Conservation (phyloP, 2,113 vertebrate genomes). For the Morone chrysops region DNA sequence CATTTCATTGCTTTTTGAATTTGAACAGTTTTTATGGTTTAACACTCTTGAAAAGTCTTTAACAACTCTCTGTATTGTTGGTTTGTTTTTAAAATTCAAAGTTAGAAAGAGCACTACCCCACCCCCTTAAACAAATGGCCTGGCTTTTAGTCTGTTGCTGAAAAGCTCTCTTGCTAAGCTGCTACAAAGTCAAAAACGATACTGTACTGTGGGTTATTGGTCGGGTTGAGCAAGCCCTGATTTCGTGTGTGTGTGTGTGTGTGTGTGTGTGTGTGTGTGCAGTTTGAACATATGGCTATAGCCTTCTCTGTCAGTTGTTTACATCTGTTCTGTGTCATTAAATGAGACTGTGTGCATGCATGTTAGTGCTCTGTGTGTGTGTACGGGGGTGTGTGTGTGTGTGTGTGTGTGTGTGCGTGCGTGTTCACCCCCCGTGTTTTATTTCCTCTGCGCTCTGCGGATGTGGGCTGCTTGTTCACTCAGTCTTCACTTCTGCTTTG, state of each 20-base stretch:
- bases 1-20: neutral
- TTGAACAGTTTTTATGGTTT: neutral
- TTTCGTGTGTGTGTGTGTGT: conserved; percentile 10
- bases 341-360: conserved; percentile 11
- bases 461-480: conserved; percentile 70
- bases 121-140: neutral
- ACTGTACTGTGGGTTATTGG: neutral
- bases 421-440: neutral
- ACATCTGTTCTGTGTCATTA: conserved; percentile 65
- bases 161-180: conserved; percentile 17
- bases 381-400: too few relatives aligned
- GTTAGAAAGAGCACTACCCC: neutral
- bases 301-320: conserved; percentile 55
- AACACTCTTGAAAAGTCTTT: neutral
- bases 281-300: conserved; percentile 33
- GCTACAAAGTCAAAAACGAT: conserved; percentile 7
- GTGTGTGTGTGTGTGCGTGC: neutral
- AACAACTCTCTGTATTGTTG: too few relatives aligned
- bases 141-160: conserved; percentile 6
- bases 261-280: neutral
- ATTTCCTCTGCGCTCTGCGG: conserved; percentile 70
- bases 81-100: neutral
- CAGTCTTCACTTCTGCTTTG: conserved; percentile 73
- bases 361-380: conserved; percentile 1
- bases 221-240: conserved; percentile 1